These are phyloP conservation scores for Euura saliciscinereae DNA, from an alignment of 1,140 invertebrate genomes.

Conservation along the genomic window DNA sequence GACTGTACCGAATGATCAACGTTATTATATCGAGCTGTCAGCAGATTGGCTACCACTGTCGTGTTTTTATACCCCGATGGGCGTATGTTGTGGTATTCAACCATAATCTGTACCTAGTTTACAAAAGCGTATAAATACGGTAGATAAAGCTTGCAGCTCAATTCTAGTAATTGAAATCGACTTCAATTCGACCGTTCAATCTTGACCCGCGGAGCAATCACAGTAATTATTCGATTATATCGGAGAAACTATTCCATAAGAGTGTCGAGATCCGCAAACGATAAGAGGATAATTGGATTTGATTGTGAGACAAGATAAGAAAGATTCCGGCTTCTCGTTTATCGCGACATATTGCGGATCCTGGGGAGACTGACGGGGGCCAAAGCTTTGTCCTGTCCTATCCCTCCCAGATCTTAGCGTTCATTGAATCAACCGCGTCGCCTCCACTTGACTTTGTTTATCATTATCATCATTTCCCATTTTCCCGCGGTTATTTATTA, in stretches of 20 bases:
- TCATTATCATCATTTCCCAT: too few relatives aligned
- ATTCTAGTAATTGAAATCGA: too few relatives aligned
- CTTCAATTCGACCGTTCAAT: neutral
- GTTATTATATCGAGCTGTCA: neutral
- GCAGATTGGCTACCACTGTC: neutral
- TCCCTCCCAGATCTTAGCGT: too few relatives aligned
- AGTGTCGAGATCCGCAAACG: neutral
- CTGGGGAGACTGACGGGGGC: neutral
- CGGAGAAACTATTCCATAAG: neutral
- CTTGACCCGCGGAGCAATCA: neutral
- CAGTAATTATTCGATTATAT: neutral
- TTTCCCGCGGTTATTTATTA: too few relatives aligned
- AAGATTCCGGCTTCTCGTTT: neutral
- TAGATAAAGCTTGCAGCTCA: neutral
- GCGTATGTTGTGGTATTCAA: neutral
- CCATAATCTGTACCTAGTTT: neutral
- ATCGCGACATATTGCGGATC: neutral
- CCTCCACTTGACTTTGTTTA: too few relatives aligned
- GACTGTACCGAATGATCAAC: slow-evolving; percentile 3
- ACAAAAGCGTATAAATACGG: neutral
- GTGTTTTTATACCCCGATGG: neutral
- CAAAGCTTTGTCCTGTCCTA: too few relatives aligned
- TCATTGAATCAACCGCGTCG: too few relatives aligned
- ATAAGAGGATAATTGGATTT: slow-evolving; percentile 2
- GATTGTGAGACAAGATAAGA: neutral